phyloP scores from a whole-genome alignment of 2,113 vertebrate species.

The Tragelaphus scriptus region DNA sequence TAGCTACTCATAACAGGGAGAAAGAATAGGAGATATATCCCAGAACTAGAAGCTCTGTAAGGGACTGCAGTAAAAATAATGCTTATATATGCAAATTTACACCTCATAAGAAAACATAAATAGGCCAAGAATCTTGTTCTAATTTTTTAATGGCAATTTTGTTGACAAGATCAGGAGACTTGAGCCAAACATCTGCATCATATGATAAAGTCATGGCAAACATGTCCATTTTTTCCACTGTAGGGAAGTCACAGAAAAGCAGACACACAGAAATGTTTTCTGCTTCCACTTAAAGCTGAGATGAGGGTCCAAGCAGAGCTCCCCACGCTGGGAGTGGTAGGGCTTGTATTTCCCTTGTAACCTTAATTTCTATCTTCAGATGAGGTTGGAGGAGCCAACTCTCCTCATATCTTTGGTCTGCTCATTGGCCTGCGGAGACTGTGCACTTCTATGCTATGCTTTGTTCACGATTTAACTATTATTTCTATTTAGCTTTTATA shows the following conservation, averaged over 20 bases:
- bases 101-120: conserved; percentile 61
- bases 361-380: conserved; percentile 67
- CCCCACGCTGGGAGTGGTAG: conserved; percentile 27
- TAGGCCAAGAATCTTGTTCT: conserved; percentile 34
- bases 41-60: conserved; percentile 3
- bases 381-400: conserved; percentile 58
- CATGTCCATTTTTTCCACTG: conserved; percentile 57
- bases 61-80: background rate
- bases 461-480: conserved; percentile 62
- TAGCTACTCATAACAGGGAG: background rate
- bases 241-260: conserved; percentile 53
- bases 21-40: background rate
- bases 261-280: conserved; percentile 57
- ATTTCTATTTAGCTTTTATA: conserved; percentile 76
- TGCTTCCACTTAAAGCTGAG: conserved; percentile 67
- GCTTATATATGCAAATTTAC: conserved; percentile 32
- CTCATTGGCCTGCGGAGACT: background rate
- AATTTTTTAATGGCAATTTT: conserved; percentile 56
- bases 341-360: conserved; percentile 56
- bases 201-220: conserved; percentile 62
- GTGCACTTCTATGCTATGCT: background rate
- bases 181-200: conserved; percentile 71
- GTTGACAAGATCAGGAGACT: conserved; percentile 66
- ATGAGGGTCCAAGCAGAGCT: conserved; percentile 34
- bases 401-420: background rate